Percentiles rank a stretch among this genome's conserved stretches.
Conservation (phyloP, 1,140 invertebrate genomes). For the Uloborus diversus region DNA sequence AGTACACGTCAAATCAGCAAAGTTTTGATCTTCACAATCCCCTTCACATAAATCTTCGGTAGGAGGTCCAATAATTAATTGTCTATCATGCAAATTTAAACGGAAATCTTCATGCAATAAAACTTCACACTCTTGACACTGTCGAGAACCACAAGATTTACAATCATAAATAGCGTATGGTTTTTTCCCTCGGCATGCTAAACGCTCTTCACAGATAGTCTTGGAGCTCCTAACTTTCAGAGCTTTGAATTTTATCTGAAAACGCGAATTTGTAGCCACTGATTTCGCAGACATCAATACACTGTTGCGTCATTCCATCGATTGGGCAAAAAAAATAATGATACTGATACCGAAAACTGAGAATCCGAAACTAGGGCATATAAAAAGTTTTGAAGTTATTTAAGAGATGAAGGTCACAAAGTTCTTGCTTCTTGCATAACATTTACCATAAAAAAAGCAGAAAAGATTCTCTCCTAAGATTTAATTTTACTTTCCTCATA, state of each 20-base stretch:
- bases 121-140: slow-evolving; percentile 65
- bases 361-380: background rate
- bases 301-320: slow-evolving; percentile 37
- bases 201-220: slow-evolving; percentile 55
- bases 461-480: too few species aligned
- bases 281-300: slow-evolving; percentile 47
- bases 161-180: slow-evolving; percentile 63
- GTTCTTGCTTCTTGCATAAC: too few species aligned
- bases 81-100: slow-evolving; percentile 63
- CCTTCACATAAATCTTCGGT: slow-evolving; percentile 63
- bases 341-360: background rate
- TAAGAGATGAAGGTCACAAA: slow-evolving; percentile 7
- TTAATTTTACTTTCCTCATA: too few species aligned
- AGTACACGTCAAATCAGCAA: slow-evolving; percentile 64
- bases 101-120: slow-evolving; percentile 63
- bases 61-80: slow-evolving; percentile 59
- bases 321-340: background rate
- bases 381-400: background rate
- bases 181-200: slow-evolving; percentile 51
- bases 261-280: slow-evolving; percentile 18
- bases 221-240: slow-evolving; percentile 40
- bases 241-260: slow-evolving; percentile 39
- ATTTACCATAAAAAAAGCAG: too few species aligned
- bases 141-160: slow-evolving; percentile 64
- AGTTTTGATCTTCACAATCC: slow-evolving; percentile 63